phyloP scores from a whole-genome alignment of 2,113 vertebrate species.

The Calcarius ornatus region DNA sequence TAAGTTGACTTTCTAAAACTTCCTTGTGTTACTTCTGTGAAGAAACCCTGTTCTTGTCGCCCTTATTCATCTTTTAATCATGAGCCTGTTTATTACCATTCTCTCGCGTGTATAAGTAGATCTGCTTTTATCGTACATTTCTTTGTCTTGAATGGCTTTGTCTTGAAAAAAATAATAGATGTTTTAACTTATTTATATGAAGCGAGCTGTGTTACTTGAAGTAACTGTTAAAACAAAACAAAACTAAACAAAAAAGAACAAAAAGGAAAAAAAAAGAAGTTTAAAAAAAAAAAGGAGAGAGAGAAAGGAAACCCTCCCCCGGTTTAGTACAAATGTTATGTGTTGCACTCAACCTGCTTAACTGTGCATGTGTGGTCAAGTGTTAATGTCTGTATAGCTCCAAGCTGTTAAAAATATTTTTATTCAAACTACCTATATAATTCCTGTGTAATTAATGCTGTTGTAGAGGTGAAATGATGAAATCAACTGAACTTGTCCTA shows the following conservation, averaged over 20 bases:
- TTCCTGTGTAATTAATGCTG: slow-evolving; percentile 88
- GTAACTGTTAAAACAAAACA: slow-evolving; percentile 79
- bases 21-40: slow-evolving; percentile 84
- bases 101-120: slow-evolving; percentile 86
- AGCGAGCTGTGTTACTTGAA: slow-evolving; percentile 87
- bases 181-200: slow-evolving; percentile 97
- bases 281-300: neutral
- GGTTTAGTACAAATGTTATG: slow-evolving; percentile 84
- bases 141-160: slow-evolving; percentile 91
- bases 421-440: slow-evolving; percentile 85
- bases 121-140: slow-evolving; percentile 88
- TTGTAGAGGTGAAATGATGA: slow-evolving; percentile 85
- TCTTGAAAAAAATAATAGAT: slow-evolving; percentile 85
- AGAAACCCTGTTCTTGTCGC: slow-evolving; percentile 78
- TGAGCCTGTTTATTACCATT: slow-evolving; percentile 86
- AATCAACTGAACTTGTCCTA: slow-evolving; percentile 85
- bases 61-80: slow-evolving; percentile 82
- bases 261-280: neutral
- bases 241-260: slow-evolving; percentile 13
- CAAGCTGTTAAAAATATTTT: slow-evolving; percentile 88
- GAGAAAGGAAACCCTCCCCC: slow-evolving; percentile 46
- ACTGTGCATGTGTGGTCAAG: slow-evolving; percentile 89
- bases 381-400: slow-evolving; percentile 91
- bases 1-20: slow-evolving; percentile 87
- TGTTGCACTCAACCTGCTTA: slow-evolving; percentile 86